Percentiles rank a stretch among this genome's conserved stretches.
Evolutionary conservation across 2,797 vertebrate species (phyloP).

Genomic region (Pseudomugil tenellus): DNA sequence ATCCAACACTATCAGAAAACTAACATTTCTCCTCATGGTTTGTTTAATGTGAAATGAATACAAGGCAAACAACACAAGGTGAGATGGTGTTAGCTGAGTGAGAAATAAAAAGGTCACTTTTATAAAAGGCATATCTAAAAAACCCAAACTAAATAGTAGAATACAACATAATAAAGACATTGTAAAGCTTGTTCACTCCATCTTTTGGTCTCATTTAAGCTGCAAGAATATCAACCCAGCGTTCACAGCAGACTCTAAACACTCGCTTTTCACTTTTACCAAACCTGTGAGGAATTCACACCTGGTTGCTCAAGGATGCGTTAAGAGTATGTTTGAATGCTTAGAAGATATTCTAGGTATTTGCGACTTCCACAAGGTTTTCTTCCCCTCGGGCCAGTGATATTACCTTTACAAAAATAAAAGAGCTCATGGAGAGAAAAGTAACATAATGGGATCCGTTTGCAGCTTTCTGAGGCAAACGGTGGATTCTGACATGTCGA

Average conservation of each 20-base stretch:
- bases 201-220: conserved; percentile 24
- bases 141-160: conserved; percentile 4
- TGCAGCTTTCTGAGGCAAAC: conserved; percentile 20
- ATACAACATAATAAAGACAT: background rate
- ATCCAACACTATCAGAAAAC: conserved; percentile 37
- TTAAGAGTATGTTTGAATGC: background rate
- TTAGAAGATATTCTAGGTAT: background rate
- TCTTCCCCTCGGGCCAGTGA: background rate
- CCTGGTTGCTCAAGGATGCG: background rate
- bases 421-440: background rate
- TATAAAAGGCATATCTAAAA: conserved; percentile 18
- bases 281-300: too few relatives aligned
- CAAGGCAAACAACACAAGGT: too few relatives aligned
- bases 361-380: background rate
- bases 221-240: background rate
- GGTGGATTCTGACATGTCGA: background rate
- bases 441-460: conserved; percentile 13
- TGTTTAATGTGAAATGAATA: too few relatives aligned
- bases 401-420: background rate
- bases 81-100: background rate
- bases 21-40: conserved; percentile 30
- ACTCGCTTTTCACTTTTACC: too few relatives aligned
- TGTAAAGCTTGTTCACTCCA: background rate
- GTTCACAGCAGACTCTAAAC: background rate
- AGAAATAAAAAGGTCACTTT: conserved; percentile 20